Conservation (phyloP, 2,888 invertebrate genomes). For the Chymomyza caudatula region DNA sequence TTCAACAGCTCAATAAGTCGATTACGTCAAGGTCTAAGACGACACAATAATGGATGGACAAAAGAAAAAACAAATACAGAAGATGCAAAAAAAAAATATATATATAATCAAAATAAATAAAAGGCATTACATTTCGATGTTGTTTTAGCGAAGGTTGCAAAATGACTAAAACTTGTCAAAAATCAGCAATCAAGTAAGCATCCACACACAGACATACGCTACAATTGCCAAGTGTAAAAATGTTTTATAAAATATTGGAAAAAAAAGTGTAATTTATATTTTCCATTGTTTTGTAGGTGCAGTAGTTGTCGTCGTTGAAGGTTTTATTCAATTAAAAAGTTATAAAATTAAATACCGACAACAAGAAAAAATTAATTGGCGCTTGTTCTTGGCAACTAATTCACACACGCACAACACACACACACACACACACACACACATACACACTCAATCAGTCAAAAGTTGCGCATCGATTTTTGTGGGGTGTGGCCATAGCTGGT, state of each 20-base stretch:
- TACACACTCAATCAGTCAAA: no score
- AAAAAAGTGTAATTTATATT: constrained; percentile 25
- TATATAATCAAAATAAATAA: not conserved
- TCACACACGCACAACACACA: not conserved
- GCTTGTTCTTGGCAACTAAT: constrained; percentile 26
- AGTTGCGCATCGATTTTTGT: not conserved
- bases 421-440: no score
- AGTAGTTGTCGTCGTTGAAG: constrained; percentile 66
- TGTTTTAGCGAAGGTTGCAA: constrained; percentile 52
- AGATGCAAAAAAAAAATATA: constrained; percentile 24
- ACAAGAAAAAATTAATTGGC: constrained; percentile 52
- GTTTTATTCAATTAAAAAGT: constrained; percentile 62
- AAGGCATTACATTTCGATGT: constrained; percentile 11
- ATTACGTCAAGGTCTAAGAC: constrained; percentile 55
- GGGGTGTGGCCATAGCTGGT: not conserved
- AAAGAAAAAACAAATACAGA: constrained; percentile 39
- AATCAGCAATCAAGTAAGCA: constrained; percentile 24
- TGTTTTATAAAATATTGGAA: constrained; percentile 8
- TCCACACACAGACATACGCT: constrained; percentile 28
- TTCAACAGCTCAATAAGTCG: constrained; percentile 48
- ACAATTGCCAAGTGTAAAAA: constrained; percentile 38
- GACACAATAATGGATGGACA: constrained; percentile 35
- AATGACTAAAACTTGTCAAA: constrained; percentile 43
- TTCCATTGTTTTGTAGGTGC: constrained; percentile 62
- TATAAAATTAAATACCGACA: constrained; percentile 31